Evolutionary conservation across 2,888 invertebrate genomes (phyloP).

Genomic region (Sphaerophoria rueppellii): DNA sequence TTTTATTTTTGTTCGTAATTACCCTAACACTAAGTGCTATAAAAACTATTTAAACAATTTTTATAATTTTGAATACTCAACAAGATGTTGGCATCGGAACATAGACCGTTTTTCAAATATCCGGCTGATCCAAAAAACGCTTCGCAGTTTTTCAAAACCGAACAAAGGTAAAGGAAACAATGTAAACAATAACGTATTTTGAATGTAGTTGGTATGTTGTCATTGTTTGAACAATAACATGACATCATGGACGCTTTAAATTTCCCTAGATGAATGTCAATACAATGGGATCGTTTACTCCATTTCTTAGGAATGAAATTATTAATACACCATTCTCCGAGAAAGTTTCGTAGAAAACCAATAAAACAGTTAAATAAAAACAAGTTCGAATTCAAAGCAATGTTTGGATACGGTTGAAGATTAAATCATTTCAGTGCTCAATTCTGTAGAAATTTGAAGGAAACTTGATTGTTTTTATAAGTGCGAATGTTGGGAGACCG

Average conservation of each 20-base stretch:
- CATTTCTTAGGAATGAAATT: too few relatives aligned
- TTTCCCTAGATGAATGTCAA: constrained; percentile 26
- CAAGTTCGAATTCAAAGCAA: too few relatives aligned
- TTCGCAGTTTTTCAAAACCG: constrained; percentile 57
- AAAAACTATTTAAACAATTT: not conserved
- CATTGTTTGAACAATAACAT: constrained; percentile 27
- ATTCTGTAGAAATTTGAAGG: too few relatives aligned
- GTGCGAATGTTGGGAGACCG: too few relatives aligned
- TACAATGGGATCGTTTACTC: not conserved
- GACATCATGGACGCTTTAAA: constrained; percentile 40
- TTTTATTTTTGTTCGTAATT: not conserved
- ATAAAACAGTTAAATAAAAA: too few relatives aligned
- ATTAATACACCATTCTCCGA: too few relatives aligned
- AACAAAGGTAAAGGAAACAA: constrained; percentile 61
- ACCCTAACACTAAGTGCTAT: not conserved
- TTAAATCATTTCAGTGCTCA: too few relatives aligned
- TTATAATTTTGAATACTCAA: not conserved
- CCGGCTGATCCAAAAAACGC: constrained; percentile 65
- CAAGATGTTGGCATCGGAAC: constrained; percentile 60
- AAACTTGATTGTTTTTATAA: too few relatives aligned
- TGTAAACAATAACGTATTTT: not conserved
- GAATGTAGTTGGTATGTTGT: not conserved
- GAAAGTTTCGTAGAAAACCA: too few relatives aligned
- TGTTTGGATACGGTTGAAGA: too few relatives aligned
- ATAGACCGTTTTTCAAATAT: constrained; percentile 65